Conservation (phyloP, 2,888 invertebrate species). For the Athrips mouffetella region DNA sequence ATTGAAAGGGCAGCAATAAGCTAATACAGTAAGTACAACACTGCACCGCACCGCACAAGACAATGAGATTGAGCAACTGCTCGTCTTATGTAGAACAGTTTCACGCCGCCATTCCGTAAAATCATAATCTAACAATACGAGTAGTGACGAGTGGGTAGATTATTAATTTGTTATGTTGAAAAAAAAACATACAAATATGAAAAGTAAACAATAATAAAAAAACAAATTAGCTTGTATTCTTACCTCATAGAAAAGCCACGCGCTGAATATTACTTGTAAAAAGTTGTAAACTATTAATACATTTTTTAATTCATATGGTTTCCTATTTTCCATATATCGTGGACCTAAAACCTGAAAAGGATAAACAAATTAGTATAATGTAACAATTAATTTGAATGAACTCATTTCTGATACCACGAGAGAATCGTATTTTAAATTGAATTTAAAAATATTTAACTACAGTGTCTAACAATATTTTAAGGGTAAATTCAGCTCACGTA, state of each 20-base stretch:
- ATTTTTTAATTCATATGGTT: conserved; percentile 90
- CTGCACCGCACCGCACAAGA: too few species aligned
- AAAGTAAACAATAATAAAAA: too few species aligned
- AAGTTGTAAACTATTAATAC: conserved; percentile 90
- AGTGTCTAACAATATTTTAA: too few species aligned
- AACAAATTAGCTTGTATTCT: conserved; percentile 32
- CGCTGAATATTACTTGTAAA: conserved; percentile 92
- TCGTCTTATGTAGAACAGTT: conserved; percentile 29
- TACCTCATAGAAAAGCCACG: conserved; percentile 96
- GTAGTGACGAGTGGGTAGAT: conserved; percentile 8
- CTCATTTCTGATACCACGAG: too few species aligned
- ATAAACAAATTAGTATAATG: conserved; percentile 14
- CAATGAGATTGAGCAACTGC: conserved; percentile 36
- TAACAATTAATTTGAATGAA: too few species aligned
- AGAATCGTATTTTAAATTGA: too few species aligned
- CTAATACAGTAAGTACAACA: background rate
- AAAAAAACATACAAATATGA: too few species aligned
- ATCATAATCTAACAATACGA: conserved; percentile 19
- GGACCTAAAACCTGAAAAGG: conserved; percentile 87
- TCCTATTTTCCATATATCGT: conserved; percentile 93
- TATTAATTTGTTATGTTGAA: background rate
- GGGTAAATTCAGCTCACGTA: too few species aligned
- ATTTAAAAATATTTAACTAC: too few species aligned
- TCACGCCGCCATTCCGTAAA: conserved; percentile 18
- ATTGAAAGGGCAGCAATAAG: conserved; percentile 4